Evolutionary conservation across 2,797 vertebrate genomes (phyloP), one percentile per base, ranked within the genome.

Genomic region (Nyctalus aviator): DNA sequence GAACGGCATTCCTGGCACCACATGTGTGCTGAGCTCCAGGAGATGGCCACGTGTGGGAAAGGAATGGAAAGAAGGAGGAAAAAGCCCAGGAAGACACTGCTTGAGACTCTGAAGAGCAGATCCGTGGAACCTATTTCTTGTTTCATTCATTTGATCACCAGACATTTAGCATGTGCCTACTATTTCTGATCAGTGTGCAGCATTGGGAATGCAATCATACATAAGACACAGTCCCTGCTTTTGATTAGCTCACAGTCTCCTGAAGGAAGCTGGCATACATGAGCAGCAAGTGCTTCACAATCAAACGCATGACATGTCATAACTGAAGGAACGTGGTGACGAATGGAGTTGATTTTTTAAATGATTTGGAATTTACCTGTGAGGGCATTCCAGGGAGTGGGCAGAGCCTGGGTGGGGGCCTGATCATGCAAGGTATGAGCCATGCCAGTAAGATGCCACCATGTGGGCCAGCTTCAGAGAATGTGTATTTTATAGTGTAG

Each of bases 401-500:
- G 21, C 53, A 30, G 27, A 32, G 35, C 14, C 11, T 4, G 18
- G n/a, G 9, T 0, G 6, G 53, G 7, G 21, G 15, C 23, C 7
- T 11, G 44, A 9, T 48, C 2, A 1, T 4, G 8, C 12, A 50
- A 53, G n/a, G 62, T 23, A 2, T 0, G 4, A 1, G 2, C 32
- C 27, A 1, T 11, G 44, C 13, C 23, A 18, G 13, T 46, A 10
- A 69, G 64, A 57, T 2, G 41, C 12, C 15, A 0, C 7, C 20
- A 41, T 20, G 20, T 5, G 12, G 69, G 14, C 9, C 6, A 57
- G n/a, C 77, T 46, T 3, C 21, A 53, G 55, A 68, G 66, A 87
- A 46, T 88, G 81, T 62, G 62, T n/a, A 90, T 79, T 75, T 91
- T 68, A 79, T 78, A 46, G 62, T 69, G 23, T 37, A n/a, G 25